Base-by-base conservation (phyloP, 2,888 invertebrate species). In the Agapostemon virescens region DNA sequence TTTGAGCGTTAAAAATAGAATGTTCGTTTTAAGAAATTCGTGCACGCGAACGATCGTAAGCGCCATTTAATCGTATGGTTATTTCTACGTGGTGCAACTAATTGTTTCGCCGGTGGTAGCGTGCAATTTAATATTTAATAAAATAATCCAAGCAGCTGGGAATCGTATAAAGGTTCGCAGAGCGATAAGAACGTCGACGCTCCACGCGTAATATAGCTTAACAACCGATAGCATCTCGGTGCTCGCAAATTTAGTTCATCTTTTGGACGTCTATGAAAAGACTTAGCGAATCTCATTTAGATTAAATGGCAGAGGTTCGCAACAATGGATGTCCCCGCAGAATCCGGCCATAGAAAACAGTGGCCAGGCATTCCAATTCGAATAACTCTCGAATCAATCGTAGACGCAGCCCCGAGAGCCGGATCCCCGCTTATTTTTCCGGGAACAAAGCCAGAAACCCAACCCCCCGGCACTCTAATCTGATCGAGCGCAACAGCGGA, bases 381-480 rank as follows among this genome's bases (percentile, higher is more conserved):
- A 55, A 55, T 55, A 55, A 30, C 55, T 26, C 26, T 15, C 55
- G 55, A 55, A 55, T 55, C 55, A 55, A 55, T 55, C 30, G 55
- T 15, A 55, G 55, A 30, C 55, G 26, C 26, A 23, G 26, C 30
- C 26, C 26, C 26, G 26, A 7, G 55, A 55, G 55, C 15, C 15
- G 1, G 55, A 26, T 55, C 7, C 55, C 26, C 15, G 55, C 55
- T 26, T 55, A 55, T 55, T 55, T 55, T 55, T 55, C 55, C 55
- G 55, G 26, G 55, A 55, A 55, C 55, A 55, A 55, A 55, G 55
- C 55, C 55, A 30, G 55, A 30, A 55, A 26, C 26, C 55, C 26
- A 55, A 17, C 55, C 26, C 55, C 40, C 2, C 55, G 55, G 7
- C 2, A 55, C 26, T 55, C 55, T 61, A 61, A 61, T 61, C 61